phyloP scores from a whole-genome alignment of 2,797 vertebrate genomes.

The Hippocampus kuda region DNA sequence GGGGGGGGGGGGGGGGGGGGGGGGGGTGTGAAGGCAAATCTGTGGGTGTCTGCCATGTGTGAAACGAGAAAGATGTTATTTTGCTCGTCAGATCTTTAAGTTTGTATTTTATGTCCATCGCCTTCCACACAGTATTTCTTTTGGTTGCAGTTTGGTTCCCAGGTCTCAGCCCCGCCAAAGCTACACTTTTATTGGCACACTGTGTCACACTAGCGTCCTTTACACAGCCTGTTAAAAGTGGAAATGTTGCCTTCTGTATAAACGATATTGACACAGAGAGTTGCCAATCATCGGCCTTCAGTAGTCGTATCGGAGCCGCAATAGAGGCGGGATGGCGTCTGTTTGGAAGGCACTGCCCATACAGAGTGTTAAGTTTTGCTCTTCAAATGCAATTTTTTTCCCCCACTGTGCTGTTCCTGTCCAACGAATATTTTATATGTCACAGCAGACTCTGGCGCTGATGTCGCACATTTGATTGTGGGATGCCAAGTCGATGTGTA shows the following conservation, averaged over 20 bases:
- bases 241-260: not conserved
- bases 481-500: not conserved
- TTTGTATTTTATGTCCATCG: not conserved
- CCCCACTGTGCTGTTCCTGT: not conserved
- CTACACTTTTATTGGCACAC: not conserved
- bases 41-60: constrained; percentile 36
- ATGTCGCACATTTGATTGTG: not conserved
- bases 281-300: not conserved
- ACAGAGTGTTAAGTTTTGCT: not conserved
- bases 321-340: not conserved
- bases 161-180: not conserved
- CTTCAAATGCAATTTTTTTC: not conserved
- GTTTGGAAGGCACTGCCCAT: not conserved
- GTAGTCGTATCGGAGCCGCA: not conserved
- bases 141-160: not conserved
- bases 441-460: not conserved
- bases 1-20: constrained; percentile 16
- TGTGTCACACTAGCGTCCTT: not conserved
- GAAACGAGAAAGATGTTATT: not conserved
- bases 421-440: not conserved
- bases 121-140: not conserved
- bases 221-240: not conserved
- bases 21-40: constrained; percentile 16
- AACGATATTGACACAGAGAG: not conserved
- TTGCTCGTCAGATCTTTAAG: not conserved